Conservation (phyloP, 2,797 vertebrate species). For the Phoxinus dragarum region DNA sequence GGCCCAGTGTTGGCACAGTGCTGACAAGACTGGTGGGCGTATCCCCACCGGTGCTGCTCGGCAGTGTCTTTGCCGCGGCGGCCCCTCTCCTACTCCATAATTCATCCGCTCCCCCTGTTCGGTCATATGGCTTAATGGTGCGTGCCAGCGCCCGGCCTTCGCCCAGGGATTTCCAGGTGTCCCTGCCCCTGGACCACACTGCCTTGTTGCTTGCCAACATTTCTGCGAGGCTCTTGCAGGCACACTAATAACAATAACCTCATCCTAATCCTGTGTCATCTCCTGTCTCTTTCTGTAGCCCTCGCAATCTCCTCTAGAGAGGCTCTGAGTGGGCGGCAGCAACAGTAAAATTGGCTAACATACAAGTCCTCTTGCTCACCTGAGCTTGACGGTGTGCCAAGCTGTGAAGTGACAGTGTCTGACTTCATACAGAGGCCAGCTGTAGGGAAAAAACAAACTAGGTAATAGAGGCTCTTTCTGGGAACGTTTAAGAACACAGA, state of each 20-base stretch:
- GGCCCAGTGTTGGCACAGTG: constrained; percentile 63
- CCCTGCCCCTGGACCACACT: constrained; percentile 39
- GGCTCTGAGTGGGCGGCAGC: constrained; percentile 11
- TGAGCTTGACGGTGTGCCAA: constrained; percentile 48
- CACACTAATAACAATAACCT: constrained; percentile 53
- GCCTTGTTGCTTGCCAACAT: constrained; percentile 51
- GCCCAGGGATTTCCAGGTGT: constrained; percentile 58
- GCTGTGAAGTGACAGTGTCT: constrained; percentile 21
- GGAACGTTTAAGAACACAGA: background rate
- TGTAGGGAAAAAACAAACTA: constrained; percentile 23
- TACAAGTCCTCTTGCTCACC: constrained; percentile 50
- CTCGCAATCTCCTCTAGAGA: constrained; percentile 36
- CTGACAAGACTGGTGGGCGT: constrained; percentile 39
- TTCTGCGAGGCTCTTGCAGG: constrained; percentile 34
- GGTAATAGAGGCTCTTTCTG: constrained; percentile 8
- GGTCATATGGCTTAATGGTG: constrained; percentile 54
- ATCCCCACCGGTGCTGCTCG: constrained; percentile 61
- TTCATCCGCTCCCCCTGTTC: constrained; percentile 68
- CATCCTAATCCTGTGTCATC: constrained; percentile 38
- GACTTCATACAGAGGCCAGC: constrained; percentile 24
- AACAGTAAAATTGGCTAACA: constrained; percentile 33
- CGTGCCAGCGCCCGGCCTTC: constrained; percentile 51
- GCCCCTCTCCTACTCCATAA: constrained; percentile 66
- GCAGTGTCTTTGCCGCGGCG: constrained; percentile 59
- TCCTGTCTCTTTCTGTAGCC: constrained; percentile 16